Evolutionary conservation across 2,113 vertebrate genomes (phyloP).

Genomic region (Neomonachus schauinslandi): DNA sequence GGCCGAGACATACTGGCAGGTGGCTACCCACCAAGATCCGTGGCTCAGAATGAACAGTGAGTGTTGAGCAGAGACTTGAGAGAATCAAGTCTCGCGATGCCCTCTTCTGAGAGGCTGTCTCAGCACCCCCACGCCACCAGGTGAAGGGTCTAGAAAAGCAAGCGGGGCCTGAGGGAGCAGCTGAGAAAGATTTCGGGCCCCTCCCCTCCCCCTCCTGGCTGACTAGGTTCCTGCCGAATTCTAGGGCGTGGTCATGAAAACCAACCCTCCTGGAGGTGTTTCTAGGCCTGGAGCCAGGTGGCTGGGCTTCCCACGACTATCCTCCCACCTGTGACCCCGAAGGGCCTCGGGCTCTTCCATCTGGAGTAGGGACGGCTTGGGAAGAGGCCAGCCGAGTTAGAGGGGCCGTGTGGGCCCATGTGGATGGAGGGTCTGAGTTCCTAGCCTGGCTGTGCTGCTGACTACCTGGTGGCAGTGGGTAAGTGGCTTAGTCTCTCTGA

Average conservation of each 20-base stretch:
- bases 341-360: not conserved
- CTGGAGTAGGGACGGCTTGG: fast-evolving
- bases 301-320: not conserved
- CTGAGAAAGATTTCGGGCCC: not conserved
- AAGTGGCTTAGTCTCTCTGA: not conserved
- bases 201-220: not conserved
- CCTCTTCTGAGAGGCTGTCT: not conserved
- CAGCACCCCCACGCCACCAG: not conserved
- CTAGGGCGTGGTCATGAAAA: not conserved
- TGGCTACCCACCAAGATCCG: not conserved
- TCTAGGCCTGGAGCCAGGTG: not conserved
- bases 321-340: not conserved
- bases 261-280: not conserved
- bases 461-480: not conserved
- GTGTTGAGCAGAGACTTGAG: fast-evolving
- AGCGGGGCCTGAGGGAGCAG: not conserved
- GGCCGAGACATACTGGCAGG: not conserved
- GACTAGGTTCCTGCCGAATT: not conserved
- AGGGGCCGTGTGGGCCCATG: not conserved
- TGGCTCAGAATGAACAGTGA: not conserved
- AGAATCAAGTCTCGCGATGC: fast-evolving
- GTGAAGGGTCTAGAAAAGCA: not conserved
- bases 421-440: not conserved
- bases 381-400: fast-evolving
- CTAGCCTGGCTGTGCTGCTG: not conserved